phyloP scores from a whole-genome alignment of 2,113 vertebrate genomes.

The Silurus glanis region DNA sequence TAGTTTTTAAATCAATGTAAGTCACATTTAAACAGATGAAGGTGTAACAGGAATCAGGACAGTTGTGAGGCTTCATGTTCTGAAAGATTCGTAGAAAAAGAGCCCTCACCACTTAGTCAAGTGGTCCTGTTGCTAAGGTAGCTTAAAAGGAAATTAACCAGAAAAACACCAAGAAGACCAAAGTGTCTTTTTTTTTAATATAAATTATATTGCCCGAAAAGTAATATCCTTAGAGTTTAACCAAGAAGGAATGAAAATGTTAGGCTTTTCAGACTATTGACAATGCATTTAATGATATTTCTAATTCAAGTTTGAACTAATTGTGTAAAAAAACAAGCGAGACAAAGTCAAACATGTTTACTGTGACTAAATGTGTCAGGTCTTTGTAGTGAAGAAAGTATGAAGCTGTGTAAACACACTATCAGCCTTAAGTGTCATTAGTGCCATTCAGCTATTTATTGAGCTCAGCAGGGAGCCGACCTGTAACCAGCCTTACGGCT shows the following conservation, averaged over 20 bases:
- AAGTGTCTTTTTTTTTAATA: background rate
- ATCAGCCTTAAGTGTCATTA: slow-evolving; percentile 34
- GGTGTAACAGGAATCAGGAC: background rate
- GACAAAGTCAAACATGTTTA: slow-evolving; percentile 13
- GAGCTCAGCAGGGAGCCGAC: slow-evolving; percentile 38
- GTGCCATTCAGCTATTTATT: slow-evolving; percentile 43
- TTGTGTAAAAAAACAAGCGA: background rate
- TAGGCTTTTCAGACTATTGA: background rate
- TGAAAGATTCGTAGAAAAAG: background rate
- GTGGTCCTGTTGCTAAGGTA: background rate
- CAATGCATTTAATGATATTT: background rate
- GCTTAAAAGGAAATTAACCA: background rate
- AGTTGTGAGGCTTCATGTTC: background rate
- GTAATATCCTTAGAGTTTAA: background rate
- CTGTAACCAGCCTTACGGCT: background rate
- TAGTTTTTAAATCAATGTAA: background rate
- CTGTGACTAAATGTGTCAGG: slow-evolving; percentile 17
- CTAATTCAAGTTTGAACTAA: background rate
- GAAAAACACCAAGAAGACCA: background rate
- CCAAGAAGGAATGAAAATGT: background rate
- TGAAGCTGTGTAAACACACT: slow-evolving; percentile 51
- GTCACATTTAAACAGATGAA: background rate
- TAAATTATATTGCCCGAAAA: background rate
- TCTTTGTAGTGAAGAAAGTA: slow-evolving; percentile 34
- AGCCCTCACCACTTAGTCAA: background rate